These are phyloP conservation scores for Acyrthosiphon pisum DNA, from an alignment of 1,140 invertebrate genomes.

Conservation along the genomic window DNA sequence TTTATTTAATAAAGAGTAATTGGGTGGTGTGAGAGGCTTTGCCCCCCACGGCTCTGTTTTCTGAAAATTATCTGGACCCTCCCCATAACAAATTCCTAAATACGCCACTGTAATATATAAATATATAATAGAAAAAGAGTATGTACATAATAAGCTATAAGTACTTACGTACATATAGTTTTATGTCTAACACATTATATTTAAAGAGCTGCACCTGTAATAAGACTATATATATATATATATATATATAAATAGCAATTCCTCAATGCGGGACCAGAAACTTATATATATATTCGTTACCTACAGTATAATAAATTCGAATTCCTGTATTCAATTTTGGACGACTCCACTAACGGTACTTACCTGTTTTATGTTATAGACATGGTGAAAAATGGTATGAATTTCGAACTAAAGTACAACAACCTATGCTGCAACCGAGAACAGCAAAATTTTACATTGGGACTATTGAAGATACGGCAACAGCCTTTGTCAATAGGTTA, in stretches of 20 bases:
- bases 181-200: not conserved
- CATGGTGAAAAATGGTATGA: slow-evolving; percentile 83
- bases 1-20: too few relatives aligned
- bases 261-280: not conserved
- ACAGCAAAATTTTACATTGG: slow-evolving; percentile 77
- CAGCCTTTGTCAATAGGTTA: slow-evolving; percentile 75
- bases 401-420: slow-evolving; percentile 82
- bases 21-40: too few relatives aligned
- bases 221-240: not conserved
- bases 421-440: slow-evolving; percentile 79
- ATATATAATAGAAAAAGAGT: too few relatives aligned
- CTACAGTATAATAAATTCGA: not conserved
- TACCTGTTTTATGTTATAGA: slow-evolving; percentile 65
- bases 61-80: too few relatives aligned
- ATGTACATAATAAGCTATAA: not conserved
- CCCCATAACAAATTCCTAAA: too few relatives aligned
- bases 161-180: not conserved
- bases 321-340: not conserved
- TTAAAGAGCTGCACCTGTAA: not conserved
- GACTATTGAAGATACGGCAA: slow-evolving; percentile 75
- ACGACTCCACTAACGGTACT: not conserved
- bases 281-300: not conserved
- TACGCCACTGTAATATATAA: too few relatives aligned
- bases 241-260: not conserved
- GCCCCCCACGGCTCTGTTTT: too few relatives aligned